These are phyloP conservation scores for Neopipo cinnamomea DNA, from an alignment of 2,113 vertebrate species.

Conservation along the genomic window DNA sequence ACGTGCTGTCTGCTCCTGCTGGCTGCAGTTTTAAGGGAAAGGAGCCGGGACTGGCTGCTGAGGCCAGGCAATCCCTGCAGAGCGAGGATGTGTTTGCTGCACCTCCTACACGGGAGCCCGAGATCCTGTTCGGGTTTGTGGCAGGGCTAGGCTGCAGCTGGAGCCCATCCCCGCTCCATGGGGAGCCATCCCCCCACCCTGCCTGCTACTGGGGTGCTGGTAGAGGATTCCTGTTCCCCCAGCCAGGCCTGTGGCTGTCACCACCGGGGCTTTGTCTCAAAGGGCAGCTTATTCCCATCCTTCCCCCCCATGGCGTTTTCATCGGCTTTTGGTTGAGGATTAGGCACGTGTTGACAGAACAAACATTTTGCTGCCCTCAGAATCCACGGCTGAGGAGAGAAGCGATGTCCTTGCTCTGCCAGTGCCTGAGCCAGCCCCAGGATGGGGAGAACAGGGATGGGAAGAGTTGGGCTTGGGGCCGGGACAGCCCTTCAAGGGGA, in stretches of 20 bases:
- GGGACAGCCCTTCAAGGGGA: not conserved
- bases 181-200: not conserved
- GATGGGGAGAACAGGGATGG: not conserved
- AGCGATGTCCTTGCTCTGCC: not conserved
- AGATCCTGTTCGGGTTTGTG: not conserved
- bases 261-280: slow-evolving; percentile 6
- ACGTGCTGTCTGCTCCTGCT: rapidly evolving
- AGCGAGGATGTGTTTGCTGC: not conserved
- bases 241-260: not conserved
- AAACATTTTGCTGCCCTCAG: slow-evolving; percentile 57
- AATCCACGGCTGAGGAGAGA: slow-evolving; percentile 30
- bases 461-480: not conserved
- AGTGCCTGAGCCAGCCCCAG: not conserved
- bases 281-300: slow-evolving; percentile 67
- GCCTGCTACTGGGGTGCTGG: not conserved
- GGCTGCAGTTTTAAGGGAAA: not conserved
- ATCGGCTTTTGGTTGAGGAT: slow-evolving; percentile 57
- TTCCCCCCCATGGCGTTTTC: slow-evolving; percentile 36
- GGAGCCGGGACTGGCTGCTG: not conserved
- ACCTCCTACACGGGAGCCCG: rapidly evolving
- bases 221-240: not conserved
- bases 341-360: slow-evolving; percentile 69
- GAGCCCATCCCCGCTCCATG: not conserved
- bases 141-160: not conserved
- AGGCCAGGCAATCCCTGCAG: rapidly evolving